Conservation (phyloP, 2,113 vertebrate species). For the Eupsittula cactorum region DNA sequence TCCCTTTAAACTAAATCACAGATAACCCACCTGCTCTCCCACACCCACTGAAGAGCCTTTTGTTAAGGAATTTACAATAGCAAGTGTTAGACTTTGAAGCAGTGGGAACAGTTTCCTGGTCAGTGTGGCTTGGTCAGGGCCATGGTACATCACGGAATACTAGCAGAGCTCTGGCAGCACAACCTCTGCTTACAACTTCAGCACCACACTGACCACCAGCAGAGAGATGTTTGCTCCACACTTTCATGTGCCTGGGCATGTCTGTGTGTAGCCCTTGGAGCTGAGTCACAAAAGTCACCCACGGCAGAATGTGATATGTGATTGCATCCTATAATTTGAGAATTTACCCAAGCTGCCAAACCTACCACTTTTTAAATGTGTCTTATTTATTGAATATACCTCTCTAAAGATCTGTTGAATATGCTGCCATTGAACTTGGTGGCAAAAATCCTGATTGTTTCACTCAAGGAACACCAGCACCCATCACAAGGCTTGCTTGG, state of each 20-base stretch:
- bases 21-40: not conserved
- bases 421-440: not conserved
- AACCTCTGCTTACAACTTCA: no score
- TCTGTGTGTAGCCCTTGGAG: not conserved
- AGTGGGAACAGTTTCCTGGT: not conserved
- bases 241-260: fast-evolving
- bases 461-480: fast-evolving
- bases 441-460: not conserved
- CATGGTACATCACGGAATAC: not conserved
- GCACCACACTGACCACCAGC: not conserved
- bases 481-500: not conserved
- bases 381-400: no score
- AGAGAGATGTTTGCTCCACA: not conserved
- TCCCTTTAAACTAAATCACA: not conserved
- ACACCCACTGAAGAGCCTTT: not conserved
- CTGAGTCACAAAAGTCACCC: no score
- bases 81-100: not conserved
- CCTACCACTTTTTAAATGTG: not conserved
- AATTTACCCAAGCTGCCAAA: not conserved
- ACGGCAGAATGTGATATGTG: fast-evolving
- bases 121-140: not conserved
- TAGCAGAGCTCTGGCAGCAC: not conserved
- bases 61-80: not conserved
- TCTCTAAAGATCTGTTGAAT: not conserved
- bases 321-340: fast-evolving